A percentile compares a stretch with the other conserved stretches of the same genome.
These are phyloP conservation scores for Trypoxylus dichotomus DNA, from an alignment of 1,140 invertebrate species.

Conservation along the genomic window DNA sequence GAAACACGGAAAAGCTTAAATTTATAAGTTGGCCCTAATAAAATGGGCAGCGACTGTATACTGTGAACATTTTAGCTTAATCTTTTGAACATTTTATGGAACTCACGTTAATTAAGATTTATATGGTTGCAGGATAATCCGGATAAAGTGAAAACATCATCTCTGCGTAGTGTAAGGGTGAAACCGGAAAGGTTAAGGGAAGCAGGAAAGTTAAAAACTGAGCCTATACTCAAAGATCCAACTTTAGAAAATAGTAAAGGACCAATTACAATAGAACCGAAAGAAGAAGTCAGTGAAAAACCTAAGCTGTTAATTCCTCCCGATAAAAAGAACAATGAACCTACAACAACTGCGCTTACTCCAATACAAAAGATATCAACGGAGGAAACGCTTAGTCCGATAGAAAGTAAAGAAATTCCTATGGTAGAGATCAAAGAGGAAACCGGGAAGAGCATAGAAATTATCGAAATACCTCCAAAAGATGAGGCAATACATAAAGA, in stretches of 20 bases:
- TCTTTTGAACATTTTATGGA: no score
- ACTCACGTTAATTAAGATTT: no score
- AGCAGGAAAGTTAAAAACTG: background rate
- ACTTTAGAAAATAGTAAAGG: slow-evolving; percentile 26
- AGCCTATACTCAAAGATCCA: background rate
- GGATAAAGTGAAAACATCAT: slow-evolving; percentile 56
- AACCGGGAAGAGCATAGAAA: slow-evolving; percentile 50
- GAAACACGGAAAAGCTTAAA: no score
- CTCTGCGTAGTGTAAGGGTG: slow-evolving; percentile 62
- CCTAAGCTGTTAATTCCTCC: background rate
- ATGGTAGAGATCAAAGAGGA: slow-evolving; percentile 46
- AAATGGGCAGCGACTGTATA: no score
- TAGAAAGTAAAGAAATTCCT: slow-evolving; percentile 62
- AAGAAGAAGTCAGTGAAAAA: slow-evolving; percentile 21
- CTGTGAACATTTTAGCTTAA: no score
- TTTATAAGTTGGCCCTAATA: no score
- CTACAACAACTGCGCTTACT: slow-evolving; percentile 40
- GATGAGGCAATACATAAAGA: slow-evolving; percentile 63
- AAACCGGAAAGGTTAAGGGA: slow-evolving; percentile 57
- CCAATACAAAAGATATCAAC: slow-evolving; percentile 39
- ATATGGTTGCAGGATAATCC: slow-evolving; percentile 35
- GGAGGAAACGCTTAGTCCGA: slow-evolving; percentile 53
- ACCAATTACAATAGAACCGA: slow-evolving; percentile 34
- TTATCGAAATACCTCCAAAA: slow-evolving; percentile 51
- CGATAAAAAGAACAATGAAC: slow-evolving; percentile 42